Evolutionary conservation across 2,113 vertebrate species (phyloP).

Genomic region (Piprites chloris): DNA sequence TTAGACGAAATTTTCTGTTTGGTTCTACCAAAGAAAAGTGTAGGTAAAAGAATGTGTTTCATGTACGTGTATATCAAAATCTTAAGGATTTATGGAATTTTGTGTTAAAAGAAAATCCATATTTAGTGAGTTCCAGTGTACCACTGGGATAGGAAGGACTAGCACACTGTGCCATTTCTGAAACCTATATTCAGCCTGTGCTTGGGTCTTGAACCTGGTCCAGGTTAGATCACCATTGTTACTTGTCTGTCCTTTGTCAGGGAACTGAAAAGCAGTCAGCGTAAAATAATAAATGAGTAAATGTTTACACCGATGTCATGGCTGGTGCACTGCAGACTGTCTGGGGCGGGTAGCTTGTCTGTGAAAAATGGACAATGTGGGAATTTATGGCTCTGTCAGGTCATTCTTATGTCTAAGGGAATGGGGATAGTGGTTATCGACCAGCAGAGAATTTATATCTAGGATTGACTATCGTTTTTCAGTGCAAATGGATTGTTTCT

Average conservation of each 20-base stretch:
- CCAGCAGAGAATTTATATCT: constrained; percentile 50
- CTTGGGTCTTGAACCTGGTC: background rate
- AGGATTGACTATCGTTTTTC: constrained; percentile 36
- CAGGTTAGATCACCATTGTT: background rate
- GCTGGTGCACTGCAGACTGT: background rate
- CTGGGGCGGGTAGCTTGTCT: background rate
- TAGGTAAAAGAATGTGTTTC: background rate
- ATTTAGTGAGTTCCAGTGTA: background rate
- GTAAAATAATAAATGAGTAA: constrained; percentile 35
- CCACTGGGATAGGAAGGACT: background rate
- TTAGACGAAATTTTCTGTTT: constrained; percentile 1
- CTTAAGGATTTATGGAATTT: background rate
- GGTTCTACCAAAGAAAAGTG: background rate
- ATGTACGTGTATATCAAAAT: accelerated
- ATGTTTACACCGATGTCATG: constrained; percentile 2
- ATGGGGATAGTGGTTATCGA: constrained; percentile 52
- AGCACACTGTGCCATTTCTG: background rate
- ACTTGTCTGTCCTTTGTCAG: background rate
- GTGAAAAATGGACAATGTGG: constrained; percentile 48
- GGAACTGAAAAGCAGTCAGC: background rate
- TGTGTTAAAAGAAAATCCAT: background rate
- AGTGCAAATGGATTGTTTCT: constrained; percentile 33
- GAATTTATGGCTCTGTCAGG: constrained; percentile 56
- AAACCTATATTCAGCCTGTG: background rate
- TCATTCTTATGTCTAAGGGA: constrained; percentile 35